Evolutionary conservation across 1,140 invertebrate genomes (phyloP), one percentile per base, ranked within the genome.

Genomic region (Alviniconcha marisindica): DNA sequence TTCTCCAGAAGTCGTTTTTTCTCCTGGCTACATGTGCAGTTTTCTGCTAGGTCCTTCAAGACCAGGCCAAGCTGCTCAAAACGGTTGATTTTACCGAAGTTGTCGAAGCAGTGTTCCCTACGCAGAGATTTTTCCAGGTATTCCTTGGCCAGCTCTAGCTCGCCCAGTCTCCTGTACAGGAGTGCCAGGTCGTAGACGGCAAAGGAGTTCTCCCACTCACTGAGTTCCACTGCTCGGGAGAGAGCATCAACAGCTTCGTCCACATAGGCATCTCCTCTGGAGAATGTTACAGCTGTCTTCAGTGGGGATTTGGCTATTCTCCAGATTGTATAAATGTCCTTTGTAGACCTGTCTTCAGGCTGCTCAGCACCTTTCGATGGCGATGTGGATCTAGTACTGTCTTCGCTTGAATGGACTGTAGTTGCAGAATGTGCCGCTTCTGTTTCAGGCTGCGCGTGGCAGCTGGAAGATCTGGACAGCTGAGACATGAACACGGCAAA

Each of bases 61-160:
- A 78, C 38, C 21, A 78, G 21, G 21, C 77, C 77, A 18, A 40
- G n/a, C 33, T 78, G 77, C 18, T 78, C 77, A n/a, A 7, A 78
- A 31, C 1, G 28, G 31, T 44, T 77, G 51, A 77, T 33, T n/a
- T 51, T 51, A 31, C 54, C 42, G 33, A 51, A 77, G 2, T 18
- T 1, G 51, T 44, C 42, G 7, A 51, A 15, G 3, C 15, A 36
- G 10, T 33, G 14, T 54, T 18, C 33, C n/a, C 28, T 7, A 10
- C 28, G 10, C 0, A 18, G 10, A 12, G 51, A 15, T 31, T 48
- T 77, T n/a, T 77, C 42, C 10, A 77, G 42, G 44, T 0, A 33
- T n/a, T 40, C 4, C 21, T 33, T 48, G 12, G 74, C 77, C 15
- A 28, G 0, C 28, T 60, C 77, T 15, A n/a, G 24, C 77, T 78